These are phyloP conservation scores for Philopotamus ludificatus DNA, from an alignment of 1,140 invertebrate species.

Conservation along the genomic window DNA sequence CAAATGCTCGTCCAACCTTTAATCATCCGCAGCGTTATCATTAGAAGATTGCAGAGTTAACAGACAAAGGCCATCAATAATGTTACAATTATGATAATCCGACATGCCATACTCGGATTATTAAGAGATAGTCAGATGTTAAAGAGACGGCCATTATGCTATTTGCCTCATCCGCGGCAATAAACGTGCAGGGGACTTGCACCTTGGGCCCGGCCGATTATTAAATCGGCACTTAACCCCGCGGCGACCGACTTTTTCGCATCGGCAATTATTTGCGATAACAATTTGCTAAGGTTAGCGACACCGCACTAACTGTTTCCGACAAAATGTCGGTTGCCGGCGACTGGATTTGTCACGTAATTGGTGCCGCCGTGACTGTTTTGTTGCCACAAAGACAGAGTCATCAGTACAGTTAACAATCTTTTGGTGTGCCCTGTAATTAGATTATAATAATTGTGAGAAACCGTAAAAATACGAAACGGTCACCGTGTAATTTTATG, in stretches of 20 bases:
- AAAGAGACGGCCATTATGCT: not conserved
- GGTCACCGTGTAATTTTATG: slow-evolving; percentile 39
- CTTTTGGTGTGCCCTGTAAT: slow-evolving; percentile 38
- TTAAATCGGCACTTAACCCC: not conserved
- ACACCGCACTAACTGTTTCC: slow-evolving; percentile 10
- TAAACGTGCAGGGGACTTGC: not conserved
- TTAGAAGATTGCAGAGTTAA: not conserved
- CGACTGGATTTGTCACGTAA: slow-evolving; percentile 39
- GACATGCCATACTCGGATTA: not conserved
- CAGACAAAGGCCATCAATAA: not conserved
- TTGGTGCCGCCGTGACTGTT: slow-evolving; percentile 24
- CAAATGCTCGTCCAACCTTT: too few species aligned
- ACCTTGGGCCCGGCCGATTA: not conserved
- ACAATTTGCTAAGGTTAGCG: not conserved
- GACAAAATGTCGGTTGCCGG: slow-evolving; percentile 24
- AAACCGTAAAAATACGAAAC: slow-evolving; percentile 36
- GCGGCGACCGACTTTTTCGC: too few species aligned
- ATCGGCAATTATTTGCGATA: slow-evolving; percentile 1
- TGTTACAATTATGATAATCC: not conserved
- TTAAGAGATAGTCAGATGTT: not conserved
- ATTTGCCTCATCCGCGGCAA: not conserved
- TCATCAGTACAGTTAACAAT: slow-evolving; percentile 34
- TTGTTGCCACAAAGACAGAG: slow-evolving; percentile 19
- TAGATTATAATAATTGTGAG: slow-evolving; percentile 43
- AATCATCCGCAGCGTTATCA: too few species aligned